Conservation (phyloP, 2,797 vertebrate species). For the Cossypha caffra region DNA sequence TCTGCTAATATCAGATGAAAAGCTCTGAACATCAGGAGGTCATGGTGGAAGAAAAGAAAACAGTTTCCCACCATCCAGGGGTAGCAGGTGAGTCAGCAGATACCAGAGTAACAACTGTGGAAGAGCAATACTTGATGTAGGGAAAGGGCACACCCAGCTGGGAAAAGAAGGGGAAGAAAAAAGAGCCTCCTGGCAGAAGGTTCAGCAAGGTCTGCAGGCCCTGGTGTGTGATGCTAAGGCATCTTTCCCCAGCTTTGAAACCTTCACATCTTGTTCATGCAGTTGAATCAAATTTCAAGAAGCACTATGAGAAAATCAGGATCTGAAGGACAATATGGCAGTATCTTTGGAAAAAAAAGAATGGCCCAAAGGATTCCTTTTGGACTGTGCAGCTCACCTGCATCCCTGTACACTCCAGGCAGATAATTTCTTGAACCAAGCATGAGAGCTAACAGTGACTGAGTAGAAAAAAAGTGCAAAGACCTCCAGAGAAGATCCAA, state of each 20-base stretch:
- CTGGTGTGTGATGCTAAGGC: neutral
- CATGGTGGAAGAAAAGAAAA: neutral
- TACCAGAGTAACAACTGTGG: neutral
- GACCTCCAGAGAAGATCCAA: neutral
- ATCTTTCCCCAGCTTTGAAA: neutral
- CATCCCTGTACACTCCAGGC: neutral
- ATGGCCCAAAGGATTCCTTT: neutral
- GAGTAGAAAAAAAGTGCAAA: neutral
- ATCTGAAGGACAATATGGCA: neutral
- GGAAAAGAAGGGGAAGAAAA: neutral
- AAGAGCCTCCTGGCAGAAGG: neutral
- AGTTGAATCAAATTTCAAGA: neutral
- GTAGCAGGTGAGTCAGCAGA: neutral
- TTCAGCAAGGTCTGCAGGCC: neutral
- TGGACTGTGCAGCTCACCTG: neutral
- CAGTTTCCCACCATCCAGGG: neutral
- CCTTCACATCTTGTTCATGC: neutral
- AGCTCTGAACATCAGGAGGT: neutral
- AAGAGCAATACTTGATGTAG: neutral
- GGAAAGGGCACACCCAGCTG: neutral
- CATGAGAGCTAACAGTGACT: neutral
- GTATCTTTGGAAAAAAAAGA: neutral
- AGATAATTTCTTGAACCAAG: neutral
- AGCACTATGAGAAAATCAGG: neutral
- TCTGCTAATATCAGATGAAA: neutral